Evolutionary conservation across 2,113 vertebrate genomes (phyloP), one percentile per base, ranked within the genome.

Genomic region (Rutilus rutilus): DNA sequence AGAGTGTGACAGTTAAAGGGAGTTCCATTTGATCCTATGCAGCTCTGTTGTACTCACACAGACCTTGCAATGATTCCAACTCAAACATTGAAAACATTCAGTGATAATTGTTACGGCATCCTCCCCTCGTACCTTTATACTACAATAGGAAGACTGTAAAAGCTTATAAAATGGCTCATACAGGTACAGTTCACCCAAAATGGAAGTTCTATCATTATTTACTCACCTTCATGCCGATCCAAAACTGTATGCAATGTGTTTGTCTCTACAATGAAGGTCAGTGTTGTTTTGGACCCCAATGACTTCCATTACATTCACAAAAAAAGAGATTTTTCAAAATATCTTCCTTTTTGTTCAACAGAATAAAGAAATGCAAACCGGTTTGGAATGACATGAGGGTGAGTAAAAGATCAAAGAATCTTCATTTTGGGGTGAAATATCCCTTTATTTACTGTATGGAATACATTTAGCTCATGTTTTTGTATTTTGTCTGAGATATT

Each of bases 1-100:
- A 69, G 80, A 67, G 21, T 77, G 42, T 80, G 80, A 79, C 64
- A 45, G n/a, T 67, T 54, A 45, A 19, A 62, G 5, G 62, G 45
- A 69, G 62, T 82, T 82, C 36, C 1, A 69, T 82, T 52, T 73
- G 11, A 60, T 85, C 39, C 45, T 62, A 27, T 57, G 30, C 42
- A 23, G 60, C 42, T 81, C 19, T 52, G 0, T 52, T 14, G 62
- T 30, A 39, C 75, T 60, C 47, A n/a, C 65, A 25, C 65, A 76
- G 33, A 65, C 57, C 14, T 54, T 15, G 52, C 19, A 71, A 21
- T 77, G 59, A 62, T 57, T 76, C 50, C 50, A 67, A 69, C 59
- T 64, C 8, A 65, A 81, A 65, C 62, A 69, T 25, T 62, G 36
- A 79, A 60, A 78, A 42, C 33, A 78, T 39, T 78, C 6, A 0